These are phyloP conservation scores for Ylistrum balloti DNA, from an alignment of 1,140 invertebrate species.

Conservation along the genomic window DNA sequence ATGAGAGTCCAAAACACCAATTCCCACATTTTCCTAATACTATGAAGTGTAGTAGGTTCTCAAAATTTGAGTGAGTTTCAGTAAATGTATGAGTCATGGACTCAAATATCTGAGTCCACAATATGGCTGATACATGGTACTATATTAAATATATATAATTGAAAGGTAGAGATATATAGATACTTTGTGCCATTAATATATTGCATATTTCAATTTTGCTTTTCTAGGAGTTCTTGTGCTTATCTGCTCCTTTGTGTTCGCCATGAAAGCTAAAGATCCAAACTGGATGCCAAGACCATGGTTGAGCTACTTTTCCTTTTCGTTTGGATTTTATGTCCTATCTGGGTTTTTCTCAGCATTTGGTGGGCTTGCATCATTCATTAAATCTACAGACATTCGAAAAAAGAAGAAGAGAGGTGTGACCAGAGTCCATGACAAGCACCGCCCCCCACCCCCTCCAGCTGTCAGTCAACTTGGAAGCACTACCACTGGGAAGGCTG, in stretches of 20 bases:
- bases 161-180: no score
- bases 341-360: conserved; percentile 88
- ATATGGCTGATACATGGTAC: no score
- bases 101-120: no score
- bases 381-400: conserved; percentile 73
- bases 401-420: conserved; percentile 61
- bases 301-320: conserved; percentile 97
- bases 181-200: no score
- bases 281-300: conserved; percentile 98
- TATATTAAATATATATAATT: no score
- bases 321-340: conserved; percentile 94
- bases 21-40: no score
- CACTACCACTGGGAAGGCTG: background rate
- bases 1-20: no score
- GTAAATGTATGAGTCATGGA: no score
- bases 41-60: no score
- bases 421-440: background rate
- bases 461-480: background rate
- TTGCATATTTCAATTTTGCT: no score
- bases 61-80: no score
- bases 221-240: conserved; percentile 76
- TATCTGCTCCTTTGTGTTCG: conserved; percentile 93
- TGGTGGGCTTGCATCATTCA: conserved; percentile 75
- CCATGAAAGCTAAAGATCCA: conserved; percentile 92
- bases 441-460: background rate